Evolutionary conservation across 2,113 vertebrate species (phyloP), one percentile per base, ranked within the genome.

Genomic region (Recurvirostra avosetta): DNA sequence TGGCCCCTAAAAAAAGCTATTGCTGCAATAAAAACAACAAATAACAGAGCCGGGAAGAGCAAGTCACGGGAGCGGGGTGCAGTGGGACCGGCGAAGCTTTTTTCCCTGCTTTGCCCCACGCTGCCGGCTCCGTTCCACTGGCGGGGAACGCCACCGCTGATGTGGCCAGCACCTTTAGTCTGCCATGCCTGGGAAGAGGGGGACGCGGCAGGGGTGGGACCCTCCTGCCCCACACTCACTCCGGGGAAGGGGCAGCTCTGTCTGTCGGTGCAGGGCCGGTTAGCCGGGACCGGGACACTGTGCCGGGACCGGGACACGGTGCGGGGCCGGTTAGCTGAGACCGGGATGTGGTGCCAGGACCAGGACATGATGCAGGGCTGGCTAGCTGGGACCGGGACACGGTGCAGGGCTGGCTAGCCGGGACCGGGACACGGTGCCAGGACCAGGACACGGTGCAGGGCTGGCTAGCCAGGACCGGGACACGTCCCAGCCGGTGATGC

Each of bases 151-250:
- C 50, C 23, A 4, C n/a, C 10, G 6, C 19, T 9, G 4, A 3
- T 0, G 9, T 0, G 47, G 65, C 38, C 4, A 43, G 55, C 29
- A 6, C 2, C 36, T 20, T 5, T 1, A 2, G 8, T 4, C 40
- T 30, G 55, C 36, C 1, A 2, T 12, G 12, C 49, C 86, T 6
- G 2, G 58, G 2, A 11, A 4, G n/a, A 19, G 25, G n/a, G 66
- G 30, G 47, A 49, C 2, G 7, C 1, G 30, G 67, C 16, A 2
- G 61, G 36, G 52, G 3, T 8, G 1, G 8, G 68, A 2, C 2
- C 41, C 30, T 26, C 27, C 0, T 12, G 56, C 41, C 41, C 12
- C 41, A 6, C 4, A 0, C 14, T 32, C 8, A 2, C 84, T 2
- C 6, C 4, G 2, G 63, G 32, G 32, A 20, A 11, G 13, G 15